Evolutionary conservation across 1,140 invertebrate species (phyloP), one percentile per base, ranked within the genome.

Genomic region (Grapholita molesta): DNA sequence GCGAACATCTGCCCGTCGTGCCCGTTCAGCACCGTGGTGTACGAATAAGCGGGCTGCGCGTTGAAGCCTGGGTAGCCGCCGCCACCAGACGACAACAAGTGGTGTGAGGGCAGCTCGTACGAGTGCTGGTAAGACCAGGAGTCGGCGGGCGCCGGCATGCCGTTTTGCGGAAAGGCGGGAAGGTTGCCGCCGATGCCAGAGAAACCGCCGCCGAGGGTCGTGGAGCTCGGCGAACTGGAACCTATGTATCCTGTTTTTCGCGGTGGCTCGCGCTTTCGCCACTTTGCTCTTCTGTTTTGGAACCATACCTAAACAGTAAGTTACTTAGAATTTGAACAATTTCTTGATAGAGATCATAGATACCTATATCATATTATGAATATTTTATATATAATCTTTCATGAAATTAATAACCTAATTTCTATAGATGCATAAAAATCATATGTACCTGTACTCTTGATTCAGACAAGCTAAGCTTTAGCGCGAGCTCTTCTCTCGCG

Each of bases 201-300:
- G 74, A 94, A 94, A 0, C 95, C 94, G 28, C 93, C 94, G 73
- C 93, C 92, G 65, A 93, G 83, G 12, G 92, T 89, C 0, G 91
- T 91, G 25, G 94, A 94, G 79, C 83, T 94, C 61, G 92, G 94
- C 71, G 89, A 94, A 82, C 93, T 94, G 30, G 93, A 94, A 70
- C 95, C 94, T 64, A 96, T 95, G 80, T 96, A 96, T 3, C 96
- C 96, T 0, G 96, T 97, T 90, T 98, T 98, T 70, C 99, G 95
- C 0, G 98, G 98, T 11, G 99, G 99, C 91, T 99, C 99, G 4
- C 98, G 95, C 90, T 99, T 99, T 15, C 99, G 94, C 98, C 99
- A 99, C 87, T 99, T 99, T 6, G 98, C 98, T 66, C 98, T 94
- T 71, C 98, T 94, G 83, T 99, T 99, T 92, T 99, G 93, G 79